Percentiles rank a stretch among this genome's conserved stretches.
Evolutionary conservation across 2,888 invertebrate genomes (phyloP).

Genomic region (Coleophora flavipennella): DNA sequence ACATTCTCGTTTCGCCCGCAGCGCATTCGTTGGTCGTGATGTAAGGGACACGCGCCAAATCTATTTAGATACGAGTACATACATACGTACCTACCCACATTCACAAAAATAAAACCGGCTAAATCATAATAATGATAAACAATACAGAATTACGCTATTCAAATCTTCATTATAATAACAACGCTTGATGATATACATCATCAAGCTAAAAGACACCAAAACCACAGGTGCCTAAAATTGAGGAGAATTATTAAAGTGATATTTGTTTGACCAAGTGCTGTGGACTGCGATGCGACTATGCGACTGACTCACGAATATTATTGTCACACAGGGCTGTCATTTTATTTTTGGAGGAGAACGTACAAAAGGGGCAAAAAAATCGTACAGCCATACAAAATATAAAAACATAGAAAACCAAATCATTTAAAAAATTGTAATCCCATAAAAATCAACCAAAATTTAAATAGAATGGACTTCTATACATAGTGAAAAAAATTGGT

Average conservation of each 20-base stretch:
- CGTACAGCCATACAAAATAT: neutral
- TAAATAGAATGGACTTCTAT: too few species aligned
- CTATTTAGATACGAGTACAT: slow-evolving; percentile 13
- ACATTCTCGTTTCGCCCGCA: slow-evolving; percentile 10
- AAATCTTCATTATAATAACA: slow-evolving; percentile 6
- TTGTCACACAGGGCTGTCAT: slow-evolving; percentile 37
- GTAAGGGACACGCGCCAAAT: slow-evolving; percentile 32
- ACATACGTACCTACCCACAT: neutral
- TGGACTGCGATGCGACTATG: too few species aligned
- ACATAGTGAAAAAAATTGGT: too few species aligned
- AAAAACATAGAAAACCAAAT: neutral
- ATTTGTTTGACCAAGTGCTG: slow-evolving; percentile 64
- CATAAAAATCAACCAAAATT: too few species aligned
- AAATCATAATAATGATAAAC: slow-evolving; percentile 6
- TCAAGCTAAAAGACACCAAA: slow-evolving; percentile 17
- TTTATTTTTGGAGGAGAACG: neutral
- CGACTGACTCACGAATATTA: slow-evolving; percentile 62
- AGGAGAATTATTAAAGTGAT: slow-evolving; percentile 49
- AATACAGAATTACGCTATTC: slow-evolving; percentile 10
- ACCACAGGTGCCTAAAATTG: slow-evolving; percentile 31
- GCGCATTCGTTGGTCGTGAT: slow-evolving; percentile 17
- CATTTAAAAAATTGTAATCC: neutral
- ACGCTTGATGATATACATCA: slow-evolving; percentile 3
- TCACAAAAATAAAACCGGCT: slow-evolving; percentile 1
- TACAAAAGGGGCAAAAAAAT: too few species aligned